Percentiles rank a stretch among this genome's conserved stretches.
phyloP scores from a whole-genome alignment of 2,888 invertebrate species.

The Andrena chrysosceles region DNA sequence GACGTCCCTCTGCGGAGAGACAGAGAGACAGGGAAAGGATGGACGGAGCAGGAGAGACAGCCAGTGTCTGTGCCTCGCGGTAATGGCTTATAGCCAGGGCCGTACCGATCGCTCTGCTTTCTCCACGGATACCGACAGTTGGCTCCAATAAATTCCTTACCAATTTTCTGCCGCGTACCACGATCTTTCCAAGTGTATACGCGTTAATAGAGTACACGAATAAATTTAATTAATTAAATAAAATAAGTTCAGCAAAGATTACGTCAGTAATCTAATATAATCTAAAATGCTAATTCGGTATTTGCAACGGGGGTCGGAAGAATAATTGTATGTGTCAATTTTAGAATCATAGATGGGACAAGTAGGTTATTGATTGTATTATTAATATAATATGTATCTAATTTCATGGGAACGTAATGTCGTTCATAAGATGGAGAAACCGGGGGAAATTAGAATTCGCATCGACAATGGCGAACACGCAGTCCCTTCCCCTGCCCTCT shows the following conservation, averaged over 20 bases:
- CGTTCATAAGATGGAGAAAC: neutral
- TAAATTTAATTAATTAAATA: no score
- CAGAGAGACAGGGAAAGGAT: conserved; percentile 49
- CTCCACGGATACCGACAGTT: conserved; percentile 26
- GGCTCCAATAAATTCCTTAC: neutral
- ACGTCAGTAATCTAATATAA: no score
- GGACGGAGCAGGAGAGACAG: conserved; percentile 57
- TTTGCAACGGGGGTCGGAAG: no score
- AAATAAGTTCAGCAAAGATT: no score
- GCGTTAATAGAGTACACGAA: no score
- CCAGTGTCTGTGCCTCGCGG: conserved; percentile 75
- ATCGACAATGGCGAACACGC: neutral
- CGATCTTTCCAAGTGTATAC: no score
- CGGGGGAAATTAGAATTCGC: conserved; percentile 7
- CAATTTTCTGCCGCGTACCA: no score
- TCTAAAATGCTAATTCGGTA: no score
- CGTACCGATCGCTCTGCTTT: conserved; percentile 70
- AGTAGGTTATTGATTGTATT: no score
- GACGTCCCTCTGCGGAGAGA: conserved; percentile 2
- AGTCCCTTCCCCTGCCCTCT: neutral
- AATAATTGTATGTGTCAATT: no score
- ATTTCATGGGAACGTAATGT: neutral
- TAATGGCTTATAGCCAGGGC: conserved; percentile 83
- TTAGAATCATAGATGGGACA: no score
- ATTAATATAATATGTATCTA: no score